Percentiles rank a stretch among this genome's conserved stretches.
Conservation (phyloP, 2,888 invertebrate genomes). For the Hydroisotoma schaefferi region DNA sequence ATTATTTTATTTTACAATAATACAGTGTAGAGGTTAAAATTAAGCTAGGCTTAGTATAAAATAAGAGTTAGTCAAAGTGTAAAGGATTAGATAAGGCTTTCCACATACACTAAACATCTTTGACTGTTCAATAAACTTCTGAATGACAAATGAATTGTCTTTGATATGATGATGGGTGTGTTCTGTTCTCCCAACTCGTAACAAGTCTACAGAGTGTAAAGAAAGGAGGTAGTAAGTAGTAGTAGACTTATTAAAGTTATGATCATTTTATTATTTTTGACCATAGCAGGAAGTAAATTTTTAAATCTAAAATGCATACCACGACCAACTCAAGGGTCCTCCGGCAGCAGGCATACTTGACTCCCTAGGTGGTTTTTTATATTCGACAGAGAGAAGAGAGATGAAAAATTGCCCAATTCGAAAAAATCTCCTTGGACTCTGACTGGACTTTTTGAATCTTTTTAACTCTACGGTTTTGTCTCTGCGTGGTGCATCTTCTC, state of each 20-base stretch:
- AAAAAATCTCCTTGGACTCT: conserved; percentile 16
- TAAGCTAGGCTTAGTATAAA: too few species aligned
- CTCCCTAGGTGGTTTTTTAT: conserved; percentile 42
- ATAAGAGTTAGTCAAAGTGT: too few species aligned
- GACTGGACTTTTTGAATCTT: conserved; percentile 11
- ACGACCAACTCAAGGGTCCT: too few species aligned
- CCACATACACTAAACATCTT: too few species aligned
- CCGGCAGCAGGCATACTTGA: neutral
- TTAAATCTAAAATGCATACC: too few species aligned
- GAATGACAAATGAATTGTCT: conserved; percentile 38
- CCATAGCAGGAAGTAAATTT: too few species aligned
- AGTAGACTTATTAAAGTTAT: too few species aligned
- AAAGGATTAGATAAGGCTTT: too few species aligned
- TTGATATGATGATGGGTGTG: conserved; percentile 32
- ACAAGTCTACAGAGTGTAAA: neutral
- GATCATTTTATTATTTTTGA: too few species aligned
- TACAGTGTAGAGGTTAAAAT: too few species aligned
- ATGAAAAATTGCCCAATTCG: conserved; percentile 44
- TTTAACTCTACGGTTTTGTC: conserved; percentile 24
- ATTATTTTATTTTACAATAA: too few species aligned
- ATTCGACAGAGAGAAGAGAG: conserved; percentile 23
- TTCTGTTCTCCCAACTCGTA: too few species aligned
- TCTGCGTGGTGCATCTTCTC: conserved; percentile 38
- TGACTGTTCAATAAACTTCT: conserved; percentile 18
- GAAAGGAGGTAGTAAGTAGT: neutral